Evolutionary conservation across 2,888 invertebrate genomes (phyloP).

Genomic region (Caenorhabditis sulstoni): DNA sequence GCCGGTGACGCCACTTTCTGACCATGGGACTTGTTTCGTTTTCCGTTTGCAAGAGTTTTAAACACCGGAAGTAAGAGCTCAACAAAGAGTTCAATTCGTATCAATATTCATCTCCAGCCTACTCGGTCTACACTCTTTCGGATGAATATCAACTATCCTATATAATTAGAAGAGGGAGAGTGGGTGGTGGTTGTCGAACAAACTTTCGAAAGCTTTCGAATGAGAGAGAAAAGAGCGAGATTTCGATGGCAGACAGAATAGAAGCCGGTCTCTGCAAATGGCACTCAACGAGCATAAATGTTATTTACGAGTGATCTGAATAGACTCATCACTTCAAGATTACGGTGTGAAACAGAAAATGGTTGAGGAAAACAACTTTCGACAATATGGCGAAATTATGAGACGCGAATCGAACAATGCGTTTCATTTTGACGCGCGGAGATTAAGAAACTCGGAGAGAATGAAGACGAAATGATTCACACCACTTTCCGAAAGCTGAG

Average conservation of each 20-base stretch:
- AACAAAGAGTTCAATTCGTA: no score
- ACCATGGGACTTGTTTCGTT: constrained; percentile 5
- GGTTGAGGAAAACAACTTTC: background rate
- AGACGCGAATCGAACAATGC: constrained; percentile 2
- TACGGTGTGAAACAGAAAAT: constrained; percentile 18
- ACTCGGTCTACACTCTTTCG: constrained; percentile 1
- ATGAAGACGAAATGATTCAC: background rate
- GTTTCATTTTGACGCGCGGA: background rate
- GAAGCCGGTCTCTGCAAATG: constrained; percentile 19
- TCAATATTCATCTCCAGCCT: background rate
- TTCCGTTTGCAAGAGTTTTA: background rate
- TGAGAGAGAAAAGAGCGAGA: background rate
- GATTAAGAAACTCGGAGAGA: background rate
- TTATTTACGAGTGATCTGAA: constrained; percentile 21
- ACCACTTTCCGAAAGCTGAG: no score
- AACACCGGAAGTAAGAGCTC: no score
- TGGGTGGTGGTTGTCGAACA: no score
- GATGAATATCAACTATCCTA: background rate
- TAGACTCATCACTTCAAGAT: background rate
- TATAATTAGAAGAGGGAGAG: constrained; percentile 7
- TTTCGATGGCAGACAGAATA: constrained; percentile 6
- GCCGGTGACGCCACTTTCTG: no score
- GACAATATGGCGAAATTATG: no score
- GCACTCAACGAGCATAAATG: constrained; percentile 8
- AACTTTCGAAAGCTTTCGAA: no score